phyloP scores from a whole-genome alignment of 2,113 vertebrate genomes.

The Corvus moneduloides region DNA sequence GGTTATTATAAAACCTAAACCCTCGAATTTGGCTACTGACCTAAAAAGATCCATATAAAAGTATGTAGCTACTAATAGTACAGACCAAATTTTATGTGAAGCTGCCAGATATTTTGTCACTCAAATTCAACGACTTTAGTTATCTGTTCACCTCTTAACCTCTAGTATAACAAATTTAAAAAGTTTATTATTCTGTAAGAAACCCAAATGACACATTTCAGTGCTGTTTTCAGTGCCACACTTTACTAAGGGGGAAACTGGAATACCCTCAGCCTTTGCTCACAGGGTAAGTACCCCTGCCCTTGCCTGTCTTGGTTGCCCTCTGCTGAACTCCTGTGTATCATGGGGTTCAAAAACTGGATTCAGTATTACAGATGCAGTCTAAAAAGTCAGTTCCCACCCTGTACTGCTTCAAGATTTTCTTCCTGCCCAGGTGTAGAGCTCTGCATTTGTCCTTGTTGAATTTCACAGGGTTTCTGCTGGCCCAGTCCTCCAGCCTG shows the following conservation, averaged over 20 bases:
- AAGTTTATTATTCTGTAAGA: neutral
- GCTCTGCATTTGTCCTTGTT: neutral
- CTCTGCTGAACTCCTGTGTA: neutral
- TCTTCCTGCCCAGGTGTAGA: neutral
- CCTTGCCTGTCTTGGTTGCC: neutral
- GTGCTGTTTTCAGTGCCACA: neutral
- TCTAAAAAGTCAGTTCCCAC: neutral
- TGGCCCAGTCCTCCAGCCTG: neutral
- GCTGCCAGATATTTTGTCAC: neutral
- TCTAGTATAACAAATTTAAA: neutral
- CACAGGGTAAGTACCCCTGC: neutral
- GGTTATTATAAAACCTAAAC: neutral
- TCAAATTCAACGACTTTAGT: neutral
- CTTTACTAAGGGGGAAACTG: neutral
- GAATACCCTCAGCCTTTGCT: neutral
- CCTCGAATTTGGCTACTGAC: neutral
- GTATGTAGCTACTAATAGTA: neutral
- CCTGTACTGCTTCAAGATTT: neutral
- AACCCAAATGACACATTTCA: neutral
- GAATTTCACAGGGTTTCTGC: neutral
- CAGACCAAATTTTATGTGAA: neutral
- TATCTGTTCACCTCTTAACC: neutral
- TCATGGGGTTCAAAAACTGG: neutral
- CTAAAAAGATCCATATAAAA: neutral
- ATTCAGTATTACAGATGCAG: neutral